Percentiles rank a stretch among this genome's conserved stretches.
Evolutionary conservation across 2,888 invertebrate species (phyloP).

Genomic region (Idaea biselata): DNA sequence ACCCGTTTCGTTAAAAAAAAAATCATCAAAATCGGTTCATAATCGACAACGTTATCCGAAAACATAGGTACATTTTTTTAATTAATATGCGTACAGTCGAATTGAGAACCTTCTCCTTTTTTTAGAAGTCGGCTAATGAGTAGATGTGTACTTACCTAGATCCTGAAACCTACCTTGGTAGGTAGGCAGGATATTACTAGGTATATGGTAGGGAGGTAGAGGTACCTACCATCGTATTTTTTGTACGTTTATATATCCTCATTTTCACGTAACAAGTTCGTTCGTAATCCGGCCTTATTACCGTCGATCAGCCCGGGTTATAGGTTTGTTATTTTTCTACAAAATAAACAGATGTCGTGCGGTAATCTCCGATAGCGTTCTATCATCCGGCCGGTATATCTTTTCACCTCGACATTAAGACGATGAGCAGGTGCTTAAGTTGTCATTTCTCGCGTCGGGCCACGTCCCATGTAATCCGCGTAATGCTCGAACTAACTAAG

Average conservation of each 20-base stretch:
- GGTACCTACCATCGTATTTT: neutral
- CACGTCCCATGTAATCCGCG: conserved; percentile 63
- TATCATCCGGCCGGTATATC: conserved; percentile 46
- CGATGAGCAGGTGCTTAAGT: conserved; percentile 70
- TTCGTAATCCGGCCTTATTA: conserved; percentile 3
- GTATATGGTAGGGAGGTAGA: no score
- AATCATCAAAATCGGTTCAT: no score
- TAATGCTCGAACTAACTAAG: conserved; percentile 54
- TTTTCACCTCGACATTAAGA: conserved; percentile 60
- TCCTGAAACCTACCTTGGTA: no score
- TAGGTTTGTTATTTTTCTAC: neutral
- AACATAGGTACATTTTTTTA: no score
- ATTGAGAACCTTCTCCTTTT: no score
- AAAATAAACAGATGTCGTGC: conserved; percentile 24
- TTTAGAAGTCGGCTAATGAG: no score
- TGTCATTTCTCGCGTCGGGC: conserved; percentile 64
- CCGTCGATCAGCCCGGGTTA: neutral
- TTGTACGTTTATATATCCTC: neutral
- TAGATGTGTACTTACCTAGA: no score
- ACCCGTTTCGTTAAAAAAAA: no score
- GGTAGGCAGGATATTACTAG: no score
- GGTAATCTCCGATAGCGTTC: conserved; percentile 47
- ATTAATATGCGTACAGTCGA: no score
- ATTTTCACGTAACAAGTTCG: conserved; percentile 1
- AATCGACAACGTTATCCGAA: no score